These are phyloP conservation scores for Drosophila mayaguana DNA, from an alignment of 2,888 invertebrate species.

Conservation along the genomic window DNA sequence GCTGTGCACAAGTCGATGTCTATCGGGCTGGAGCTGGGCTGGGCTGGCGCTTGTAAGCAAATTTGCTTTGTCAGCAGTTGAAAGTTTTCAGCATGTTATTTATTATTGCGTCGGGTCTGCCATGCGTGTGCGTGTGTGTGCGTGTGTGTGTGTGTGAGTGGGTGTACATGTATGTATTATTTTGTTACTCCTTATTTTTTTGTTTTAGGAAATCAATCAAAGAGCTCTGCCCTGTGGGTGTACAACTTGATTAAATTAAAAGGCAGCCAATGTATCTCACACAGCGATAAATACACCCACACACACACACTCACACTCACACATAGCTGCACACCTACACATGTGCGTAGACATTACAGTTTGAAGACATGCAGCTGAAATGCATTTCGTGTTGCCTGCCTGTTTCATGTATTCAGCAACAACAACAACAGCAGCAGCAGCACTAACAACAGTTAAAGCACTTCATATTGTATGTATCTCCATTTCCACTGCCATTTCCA, in stretches of 20 bases:
- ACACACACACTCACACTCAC: not conserved
- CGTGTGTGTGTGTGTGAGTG: not conserved
- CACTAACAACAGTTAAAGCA: slow-evolving; percentile 21
- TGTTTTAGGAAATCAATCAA: slow-evolving; percentile 40
- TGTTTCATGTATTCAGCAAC: slow-evolving; percentile 37
- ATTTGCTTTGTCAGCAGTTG: slow-evolving; percentile 79
- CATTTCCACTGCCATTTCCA: slow-evolving; percentile 46
- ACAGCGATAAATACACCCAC: not conserved
- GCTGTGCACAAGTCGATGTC: slow-evolving; percentile 30
- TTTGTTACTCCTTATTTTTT: slow-evolving; percentile 15
- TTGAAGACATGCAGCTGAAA: slow-evolving; percentile 78
- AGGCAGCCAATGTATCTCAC: slow-evolving; percentile 59
- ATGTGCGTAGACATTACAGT: slow-evolving; percentile 65
- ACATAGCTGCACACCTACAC: not conserved
- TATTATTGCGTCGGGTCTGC: slow-evolving; percentile 69
- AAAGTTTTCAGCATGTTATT: slow-evolving; percentile 76
- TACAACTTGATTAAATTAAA: slow-evolving; percentile 77
- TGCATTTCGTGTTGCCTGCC: slow-evolving; percentile 76
- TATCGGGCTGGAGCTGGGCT: not conserved
- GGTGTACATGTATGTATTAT: not conserved
- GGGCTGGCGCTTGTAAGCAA: slow-evolving; percentile 36
- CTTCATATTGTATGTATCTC: slow-evolving; percentile 60
- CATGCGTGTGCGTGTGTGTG: slow-evolving; percentile 4
- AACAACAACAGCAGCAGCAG: slow-evolving; percentile 6
- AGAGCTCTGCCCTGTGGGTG: slow-evolving; percentile 19